Base-by-base conservation (phyloP, 2,888 invertebrate genomes). In the Phaonia tiefii region DNA sequence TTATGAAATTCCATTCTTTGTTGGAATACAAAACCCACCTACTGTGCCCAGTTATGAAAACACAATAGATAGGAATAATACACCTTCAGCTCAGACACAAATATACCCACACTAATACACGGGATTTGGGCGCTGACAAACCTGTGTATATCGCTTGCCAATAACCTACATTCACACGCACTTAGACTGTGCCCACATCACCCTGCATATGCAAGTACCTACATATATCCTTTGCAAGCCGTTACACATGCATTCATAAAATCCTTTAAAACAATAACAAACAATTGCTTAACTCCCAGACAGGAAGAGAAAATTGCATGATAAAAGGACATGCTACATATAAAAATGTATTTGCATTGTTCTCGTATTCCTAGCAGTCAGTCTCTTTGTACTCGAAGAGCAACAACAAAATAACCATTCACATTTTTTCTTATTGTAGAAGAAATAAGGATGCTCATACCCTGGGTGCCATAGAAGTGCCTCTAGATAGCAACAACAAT, bases 241-340 rank as follows among this genome's bases (percentile, higher is more conserved):
- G n/a, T n/a, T n/a, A n/a, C n/a, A 31, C 31, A 31, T 5, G 8
- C 31, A 31, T 31, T 3, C 13, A 22, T 54, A 13, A 54, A 54
- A 25, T 54, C 54, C 25, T 11, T 22, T 54, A 54, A 54, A 56
- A 67, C 26, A 71, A 22, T 42, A 46, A 70, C n/a, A 60, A 71
- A 70, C 67, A 58, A 60, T 74, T 74, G 39, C 63, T 74, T 65
- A 74, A 70, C 44, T 74, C 69, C 54, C 73, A 79, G 73, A 79
- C 78, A 79, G 73, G 63, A 79, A 74, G 73, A 54, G 26, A 31
- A 31, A 31, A 31, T 31, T 56, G 69, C 69, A 65, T 70, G 56
- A 37, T 11, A 44, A 31, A 26, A 75, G 44, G 51, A 20, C 51
- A n/a, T n/a, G n/a, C n/a, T n/a, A n/a, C 31, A 31, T n/a, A 63